Evolutionary conservation across 2,888 invertebrate species (phyloP), one percentile per base, ranked within the genome.

Genomic region (Dusona sp.): DNA sequence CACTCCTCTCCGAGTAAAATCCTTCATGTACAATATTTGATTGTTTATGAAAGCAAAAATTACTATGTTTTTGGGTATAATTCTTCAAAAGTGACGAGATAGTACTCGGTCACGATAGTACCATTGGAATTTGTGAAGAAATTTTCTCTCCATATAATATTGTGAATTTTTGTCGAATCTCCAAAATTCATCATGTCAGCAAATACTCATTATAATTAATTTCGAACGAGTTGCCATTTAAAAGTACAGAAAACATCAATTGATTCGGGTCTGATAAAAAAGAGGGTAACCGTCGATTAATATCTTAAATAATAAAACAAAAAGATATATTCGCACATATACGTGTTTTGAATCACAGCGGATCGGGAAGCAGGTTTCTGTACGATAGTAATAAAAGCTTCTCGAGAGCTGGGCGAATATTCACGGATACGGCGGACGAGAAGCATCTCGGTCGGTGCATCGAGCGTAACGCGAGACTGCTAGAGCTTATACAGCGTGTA

Each of bases 341-440:
- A 61, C 16, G 61, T 61, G 61, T 61, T 61, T 61, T 61, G 29
- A 61, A 61, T 61, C 29, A 29, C 61, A 16, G 29, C 61, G 29
- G 16, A 61, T 16, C 29, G 61, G 29, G 61, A 13, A 61, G 61
- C 61, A 61, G 61, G 61, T 61, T 61, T 61, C 61, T 61, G 16
- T 16, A 16, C 57, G 57, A 57, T 57, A 29, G 25, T 13, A 57
- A 22, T 57, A 29, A 61, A 61, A 4, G 61, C 61, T 61, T 29
- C 29, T 13, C 29, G 61, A 61, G 61, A 61, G 29, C 29, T 61
- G 16, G 61, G 16, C 16, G 29, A 6, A 29, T 61, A 61, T 61
- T 61, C 16, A 29, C 61, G 61, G 6, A 61, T 61, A 61, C 29
- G 29, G 61, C 16, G 61, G 61, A 61, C 6, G 61, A 29, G 61